These are phyloP conservation scores for Actias luna DNA, from an alignment of 2,888 invertebrate genomes.

Conservation along the genomic window DNA sequence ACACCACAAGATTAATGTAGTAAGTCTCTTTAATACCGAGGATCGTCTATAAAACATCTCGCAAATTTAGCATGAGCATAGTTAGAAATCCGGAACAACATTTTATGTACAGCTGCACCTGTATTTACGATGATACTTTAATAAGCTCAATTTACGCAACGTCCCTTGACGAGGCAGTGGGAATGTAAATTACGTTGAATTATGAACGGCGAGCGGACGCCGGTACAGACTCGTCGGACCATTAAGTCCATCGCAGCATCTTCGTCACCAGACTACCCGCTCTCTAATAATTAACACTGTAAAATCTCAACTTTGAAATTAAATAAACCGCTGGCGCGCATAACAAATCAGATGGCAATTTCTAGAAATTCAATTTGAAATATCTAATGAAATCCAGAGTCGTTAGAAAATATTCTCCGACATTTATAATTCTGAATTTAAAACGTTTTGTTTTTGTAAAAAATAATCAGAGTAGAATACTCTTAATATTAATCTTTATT, in stretches of 20 bases:
- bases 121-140: slow-evolving; percentile 6
- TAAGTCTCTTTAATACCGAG: background rate
- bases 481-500: no score
- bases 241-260: slow-evolving; percentile 35
- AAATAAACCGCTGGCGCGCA: slow-evolving; percentile 25
- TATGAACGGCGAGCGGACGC: slow-evolving; percentile 26
- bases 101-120: background rate
- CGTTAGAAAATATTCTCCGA: background rate
- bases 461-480: background rate
- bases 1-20: no score
- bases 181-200: slow-evolving; percentile 36
- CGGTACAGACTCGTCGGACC: slow-evolving; percentile 27
- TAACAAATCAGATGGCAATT: background rate
- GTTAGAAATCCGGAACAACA: background rate
- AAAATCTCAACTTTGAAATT: slow-evolving; percentile 33
- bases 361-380: background rate
- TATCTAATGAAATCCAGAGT: background rate
- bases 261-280: slow-evolving; percentile 35
- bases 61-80: background rate
- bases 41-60: background rate
- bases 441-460: background rate
- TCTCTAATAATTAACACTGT: slow-evolving; percentile 36
- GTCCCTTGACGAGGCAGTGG: slow-evolving; percentile 20
- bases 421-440: background rate
- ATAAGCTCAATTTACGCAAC: slow-evolving; percentile 16